Conservation (phyloP, 2,113 vertebrate genomes). For the Burhinus oedicnemus region DNA sequence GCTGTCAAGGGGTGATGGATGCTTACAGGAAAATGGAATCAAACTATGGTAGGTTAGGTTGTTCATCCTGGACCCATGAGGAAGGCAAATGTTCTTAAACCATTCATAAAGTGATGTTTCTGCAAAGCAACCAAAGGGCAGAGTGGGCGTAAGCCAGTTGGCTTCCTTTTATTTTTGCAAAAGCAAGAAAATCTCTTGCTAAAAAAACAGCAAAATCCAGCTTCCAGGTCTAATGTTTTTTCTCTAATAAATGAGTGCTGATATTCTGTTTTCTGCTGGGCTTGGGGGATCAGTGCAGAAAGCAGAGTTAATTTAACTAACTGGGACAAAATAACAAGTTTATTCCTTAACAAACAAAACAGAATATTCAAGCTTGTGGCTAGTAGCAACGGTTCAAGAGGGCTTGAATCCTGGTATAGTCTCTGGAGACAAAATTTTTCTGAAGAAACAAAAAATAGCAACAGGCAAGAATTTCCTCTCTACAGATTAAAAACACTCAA, state of each 20-base stretch:
- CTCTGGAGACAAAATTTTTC: constrained; percentile 47
- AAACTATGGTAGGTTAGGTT: neutral
- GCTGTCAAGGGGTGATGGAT: neutral
- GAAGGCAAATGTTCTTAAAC: neutral
- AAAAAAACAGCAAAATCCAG: neutral
- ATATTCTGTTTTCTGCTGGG: constrained; percentile 14
- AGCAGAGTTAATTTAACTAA: constrained; percentile 15
- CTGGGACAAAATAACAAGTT: constrained; percentile 30
- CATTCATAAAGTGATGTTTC: neutral
- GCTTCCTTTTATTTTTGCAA: neutral
- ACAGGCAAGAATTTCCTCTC: constrained; percentile 59
- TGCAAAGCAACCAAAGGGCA: neutral
- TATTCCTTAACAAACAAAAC: constrained; percentile 41
- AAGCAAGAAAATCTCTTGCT: neutral
- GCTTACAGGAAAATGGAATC: neutral
- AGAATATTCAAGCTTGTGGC: constrained; percentile 8
- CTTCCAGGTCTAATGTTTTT: neutral
- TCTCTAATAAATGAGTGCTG: neutral
- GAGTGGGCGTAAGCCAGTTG: neutral
- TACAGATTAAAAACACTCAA: constrained; percentile 41
- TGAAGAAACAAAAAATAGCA: constrained; percentile 63
- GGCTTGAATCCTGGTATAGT: constrained; percentile 19
- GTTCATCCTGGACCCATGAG: neutral
- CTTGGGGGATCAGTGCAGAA: neutral
- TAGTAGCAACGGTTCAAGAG: constrained; percentile 47